Evolutionary conservation across 2,113 vertebrate species (phyloP).

Genomic region (Myodes glareolus): DNA sequence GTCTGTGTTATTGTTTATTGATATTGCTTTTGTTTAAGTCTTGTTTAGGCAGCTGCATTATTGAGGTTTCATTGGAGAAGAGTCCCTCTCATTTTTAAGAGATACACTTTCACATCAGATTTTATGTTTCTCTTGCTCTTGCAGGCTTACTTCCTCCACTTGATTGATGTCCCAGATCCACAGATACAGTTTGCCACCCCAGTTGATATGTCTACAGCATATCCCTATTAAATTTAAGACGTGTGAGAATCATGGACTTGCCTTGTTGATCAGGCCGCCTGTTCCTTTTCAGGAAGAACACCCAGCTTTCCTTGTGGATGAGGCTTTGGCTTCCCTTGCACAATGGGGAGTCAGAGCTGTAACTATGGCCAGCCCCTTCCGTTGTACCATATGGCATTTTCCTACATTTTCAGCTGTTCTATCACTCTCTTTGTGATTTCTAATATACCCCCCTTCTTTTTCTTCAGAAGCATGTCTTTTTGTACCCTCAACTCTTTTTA

Average conservation of each 20-base stretch:
- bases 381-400: too few relatives aligned
- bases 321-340: neutral
- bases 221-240: neutral
- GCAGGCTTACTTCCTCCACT: neutral
- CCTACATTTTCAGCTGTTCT: too few relatives aligned
- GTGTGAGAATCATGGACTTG: neutral
- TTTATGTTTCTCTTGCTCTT: neutral
- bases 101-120: neutral
- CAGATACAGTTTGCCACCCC: too few relatives aligned
- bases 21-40: neutral
- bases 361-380: neutral
- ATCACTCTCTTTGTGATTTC: neutral
- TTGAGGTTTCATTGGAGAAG: neutral
- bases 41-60: neutral
- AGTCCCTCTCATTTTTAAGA: neutral
- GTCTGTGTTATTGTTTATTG: neutral
- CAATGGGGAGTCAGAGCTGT: neutral
- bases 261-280: neutral
- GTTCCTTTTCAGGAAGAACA: neutral
- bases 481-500: neutral
- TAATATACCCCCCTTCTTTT: neutral
- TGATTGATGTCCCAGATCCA: neutral
- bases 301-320: neutral
- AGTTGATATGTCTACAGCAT: neutral
- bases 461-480: neutral